Percentiles rank a stretch among this genome's conserved stretches.
Conservation (phyloP, 2,888 invertebrate genomes). For the Lepidocyrtoides sp. region DNA sequence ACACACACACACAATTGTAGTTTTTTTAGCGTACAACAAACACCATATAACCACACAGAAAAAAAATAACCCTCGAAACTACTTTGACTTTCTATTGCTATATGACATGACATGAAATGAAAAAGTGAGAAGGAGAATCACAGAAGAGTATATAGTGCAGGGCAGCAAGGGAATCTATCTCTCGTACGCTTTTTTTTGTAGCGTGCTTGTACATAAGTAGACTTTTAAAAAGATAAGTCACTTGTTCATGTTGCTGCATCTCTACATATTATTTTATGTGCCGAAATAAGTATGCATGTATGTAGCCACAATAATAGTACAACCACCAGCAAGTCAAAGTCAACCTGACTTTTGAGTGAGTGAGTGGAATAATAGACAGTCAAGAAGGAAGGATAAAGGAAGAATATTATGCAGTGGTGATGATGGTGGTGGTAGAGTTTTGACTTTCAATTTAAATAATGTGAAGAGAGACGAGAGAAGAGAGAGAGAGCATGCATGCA, state of each 20-base stretch:
- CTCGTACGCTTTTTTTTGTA: background rate
- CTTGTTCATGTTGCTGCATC: background rate
- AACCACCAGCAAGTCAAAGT: background rate
- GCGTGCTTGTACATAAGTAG: slow-evolving; percentile 48
- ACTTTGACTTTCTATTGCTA: slow-evolving; percentile 48
- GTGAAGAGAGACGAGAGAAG: background rate
- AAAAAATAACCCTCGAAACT: slow-evolving; percentile 4
- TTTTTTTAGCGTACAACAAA: background rate
- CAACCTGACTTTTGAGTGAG: background rate
- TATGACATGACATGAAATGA: slow-evolving; percentile 3
- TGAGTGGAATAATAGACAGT: background rate
- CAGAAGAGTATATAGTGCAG: too few relatives aligned
- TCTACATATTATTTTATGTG: background rate
- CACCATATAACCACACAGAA: slow-evolving; percentile 6
- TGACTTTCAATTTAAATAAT: background rate
- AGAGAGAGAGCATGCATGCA: background rate
- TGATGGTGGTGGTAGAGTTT: background rate
- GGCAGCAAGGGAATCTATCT: background rate
- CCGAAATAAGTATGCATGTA: too few relatives aligned
- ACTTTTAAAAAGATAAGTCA: slow-evolving; percentile 11
- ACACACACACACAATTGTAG: too few relatives aligned
- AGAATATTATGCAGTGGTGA: background rate
- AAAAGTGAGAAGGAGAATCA: background rate
- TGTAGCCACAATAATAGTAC: background rate
- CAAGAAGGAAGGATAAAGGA: too few relatives aligned